Base-by-base conservation (phyloP, 2,888 invertebrate genomes). In the Idaea dimidiata region DNA sequence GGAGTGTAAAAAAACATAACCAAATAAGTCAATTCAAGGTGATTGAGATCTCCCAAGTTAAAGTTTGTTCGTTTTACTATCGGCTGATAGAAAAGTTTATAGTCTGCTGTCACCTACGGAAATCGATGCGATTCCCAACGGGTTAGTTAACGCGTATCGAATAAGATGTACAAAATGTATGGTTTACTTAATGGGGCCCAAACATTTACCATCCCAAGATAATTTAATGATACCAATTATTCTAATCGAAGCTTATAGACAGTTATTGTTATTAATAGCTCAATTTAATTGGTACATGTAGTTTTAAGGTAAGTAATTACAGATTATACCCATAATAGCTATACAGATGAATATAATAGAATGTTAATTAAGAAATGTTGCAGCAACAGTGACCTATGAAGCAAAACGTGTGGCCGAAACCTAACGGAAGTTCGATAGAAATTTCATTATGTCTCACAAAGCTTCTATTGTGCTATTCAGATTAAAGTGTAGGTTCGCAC, bases 81-180 rank as follows among this genome's bases (percentile, higher is more conserved):
- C 8, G 2, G 43, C 14, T 14, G 14, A 43, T 43, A 43, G 14
- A 43, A 14, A 43, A 43, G 43, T 43, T 43, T 43, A 10, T 43
- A 8, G 43, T 43, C 43, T 43, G 43, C 0, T 43, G 7, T 14
- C 3, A 43, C 43, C 10, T 8, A 56, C 17, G 56, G 18, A 56
- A 56, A 56, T 81, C 73, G 80, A 81, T 81, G 82, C 80, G 83
- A 84, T 85, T 75, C 82, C 80, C 83, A 83, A 84, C 84, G 82
- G 82, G 84, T 79, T 77, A 77, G 24, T 24, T 24, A 24, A 24
- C 76, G 78, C 78, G 79, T 78, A 84, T 82, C 80, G 81, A 89
- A 84, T 87, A 81, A 88, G 87, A 83, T 84, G 83, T 86, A 84
- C 78, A 76, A 72, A 64, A 62, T 62, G 60, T 66, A 62, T 66